A percentile compares a stretch with the other conserved stretches of the same genome.
These are phyloP conservation scores for Chydorus sphaericus DNA, from an alignment of 2,888 invertebrate species.

Conservation along the genomic window DNA sequence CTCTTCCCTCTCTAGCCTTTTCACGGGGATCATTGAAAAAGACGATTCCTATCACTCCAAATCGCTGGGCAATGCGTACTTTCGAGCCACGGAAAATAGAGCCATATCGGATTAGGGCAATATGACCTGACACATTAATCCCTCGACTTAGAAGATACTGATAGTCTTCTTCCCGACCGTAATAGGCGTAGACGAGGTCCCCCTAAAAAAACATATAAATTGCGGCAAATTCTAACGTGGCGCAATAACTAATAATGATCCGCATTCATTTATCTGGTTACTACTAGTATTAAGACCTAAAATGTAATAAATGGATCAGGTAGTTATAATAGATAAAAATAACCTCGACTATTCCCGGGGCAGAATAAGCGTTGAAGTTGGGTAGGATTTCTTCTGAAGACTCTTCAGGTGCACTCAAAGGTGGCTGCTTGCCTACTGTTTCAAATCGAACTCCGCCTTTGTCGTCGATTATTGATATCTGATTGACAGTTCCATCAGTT, in stretches of 20 bases:
- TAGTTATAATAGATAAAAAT: neutral
- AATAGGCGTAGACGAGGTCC: slow-evolving; percentile 29
- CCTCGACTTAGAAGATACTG: slow-evolving; percentile 23
- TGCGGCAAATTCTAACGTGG: neutral
- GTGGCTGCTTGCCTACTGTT: slow-evolving; percentile 8
- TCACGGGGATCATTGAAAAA: slow-evolving; percentile 31
- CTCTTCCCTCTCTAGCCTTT: slow-evolving; percentile 24
- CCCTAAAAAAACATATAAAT: neutral
- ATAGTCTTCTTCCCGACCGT: slow-evolving; percentile 32
- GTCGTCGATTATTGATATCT: slow-evolving; percentile 16
- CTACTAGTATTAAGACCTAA: too few relatives aligned
- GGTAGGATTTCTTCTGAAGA: neutral
- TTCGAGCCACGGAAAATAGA: slow-evolving; percentile 34
- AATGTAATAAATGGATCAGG: neutral
- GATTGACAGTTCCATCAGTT: slow-evolving; percentile 17
- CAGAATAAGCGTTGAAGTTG: slow-evolving; percentile 22
- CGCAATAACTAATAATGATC: neutral
- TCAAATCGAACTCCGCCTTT: slow-evolving; percentile 11
- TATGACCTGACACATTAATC: slow-evolving; percentile 29
- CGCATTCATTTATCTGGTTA: too few relatives aligned
- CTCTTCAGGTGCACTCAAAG: neutral
- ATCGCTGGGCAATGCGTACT: slow-evolving; percentile 22
- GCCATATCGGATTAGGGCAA: slow-evolving; percentile 37
- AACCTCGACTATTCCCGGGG: neutral
- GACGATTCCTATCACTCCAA: slow-evolving; percentile 30